Base-by-base conservation (phyloP, 2,888 invertebrate species). In the Blomia tropicalis region DNA sequence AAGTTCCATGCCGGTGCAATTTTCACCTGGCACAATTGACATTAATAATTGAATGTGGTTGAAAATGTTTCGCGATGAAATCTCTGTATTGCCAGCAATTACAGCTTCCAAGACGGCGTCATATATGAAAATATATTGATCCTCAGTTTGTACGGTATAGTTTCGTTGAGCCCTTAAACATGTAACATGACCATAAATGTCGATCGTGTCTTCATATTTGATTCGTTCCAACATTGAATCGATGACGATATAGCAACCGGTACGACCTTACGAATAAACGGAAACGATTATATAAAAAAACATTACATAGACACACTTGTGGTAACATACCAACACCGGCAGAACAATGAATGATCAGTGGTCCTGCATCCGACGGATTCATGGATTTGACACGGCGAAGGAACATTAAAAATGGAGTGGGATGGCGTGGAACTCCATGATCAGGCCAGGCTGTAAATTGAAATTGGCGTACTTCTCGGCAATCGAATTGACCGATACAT, bases 401-500 rank as follows among this genome's bases (percentile, higher is more conserved):
- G 77, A 99, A 99, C 77, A 95, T 91, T 68, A 98, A 78, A 77
- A 98, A 92, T 0, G 96, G 96, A 0, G 96, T 96, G 0, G 98
- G 95, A 76, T 96, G 93, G 74, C 96, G 96, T 1, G 98, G 96
- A 2, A 98, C 96, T 1, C 80, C 96, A 72, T 98, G 98, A 76
- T 99, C 98, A 1, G 98, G 96, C 98, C 98, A 98, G 3, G 96
- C 96, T 0, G 96, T 98, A 73, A 96, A 98, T 76, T 98, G 98
- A 69, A 96, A 78, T 73, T 98, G 98, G 70, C 92, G 88, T 60
- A 98, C 84, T 74, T 98, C 96, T 1, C 96, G 82, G 30, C 89
- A 82, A 72, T 93, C 92, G 7, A 68, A 58, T 58, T 66, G 66
- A 11, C 70, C 70, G 19, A 66, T 62, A 69, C 84, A 81, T 65